Conservation (phyloP, 37 sponge, comb jelly and placozoan genomes). For the Oscarella lobularis region DNA sequence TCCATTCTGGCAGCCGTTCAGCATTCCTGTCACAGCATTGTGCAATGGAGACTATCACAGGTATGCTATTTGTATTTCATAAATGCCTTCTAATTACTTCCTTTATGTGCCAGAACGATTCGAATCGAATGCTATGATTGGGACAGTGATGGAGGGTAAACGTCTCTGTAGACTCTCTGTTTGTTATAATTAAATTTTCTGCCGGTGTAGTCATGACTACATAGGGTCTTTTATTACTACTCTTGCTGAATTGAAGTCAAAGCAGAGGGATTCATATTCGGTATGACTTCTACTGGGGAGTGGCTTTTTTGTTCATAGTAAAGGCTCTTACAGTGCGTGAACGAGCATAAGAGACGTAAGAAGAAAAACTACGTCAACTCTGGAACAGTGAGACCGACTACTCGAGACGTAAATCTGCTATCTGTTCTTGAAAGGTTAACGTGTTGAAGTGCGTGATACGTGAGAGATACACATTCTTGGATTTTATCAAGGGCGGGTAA, state of each 20-base stretch:
- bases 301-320: not conserved
- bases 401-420: not conserved
- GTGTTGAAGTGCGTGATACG: constrained; percentile 18
- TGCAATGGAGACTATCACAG: constrained; percentile 42
- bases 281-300: not conserved
- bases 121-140: constrained; percentile 7
- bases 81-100: too few relatives aligned
- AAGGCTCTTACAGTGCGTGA: not conserved
- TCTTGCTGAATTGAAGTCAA: not conserved
- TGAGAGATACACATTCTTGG: constrained; percentile 55
- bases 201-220: not conserved
- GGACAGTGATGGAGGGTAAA: constrained; percentile 6
- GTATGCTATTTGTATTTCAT: too few relatives aligned
- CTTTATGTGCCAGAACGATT: not conserved
- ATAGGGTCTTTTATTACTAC: not conserved
- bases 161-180: too few relatives aligned
- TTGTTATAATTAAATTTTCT: too few relatives aligned
- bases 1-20: constrained; percentile 63
- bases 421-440: not conserved
- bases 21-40: constrained; percentile 21
- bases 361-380: constrained; percentile 46
- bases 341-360: constrained; percentile 47
- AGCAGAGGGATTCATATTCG: not conserved
- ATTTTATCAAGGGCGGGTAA: constrained; percentile 59
- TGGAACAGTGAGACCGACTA: constrained; percentile 37